Evolutionary conservation across 1,140 invertebrate genomes (phyloP).

Genomic region (Aphelenchoides avenae): DNA sequence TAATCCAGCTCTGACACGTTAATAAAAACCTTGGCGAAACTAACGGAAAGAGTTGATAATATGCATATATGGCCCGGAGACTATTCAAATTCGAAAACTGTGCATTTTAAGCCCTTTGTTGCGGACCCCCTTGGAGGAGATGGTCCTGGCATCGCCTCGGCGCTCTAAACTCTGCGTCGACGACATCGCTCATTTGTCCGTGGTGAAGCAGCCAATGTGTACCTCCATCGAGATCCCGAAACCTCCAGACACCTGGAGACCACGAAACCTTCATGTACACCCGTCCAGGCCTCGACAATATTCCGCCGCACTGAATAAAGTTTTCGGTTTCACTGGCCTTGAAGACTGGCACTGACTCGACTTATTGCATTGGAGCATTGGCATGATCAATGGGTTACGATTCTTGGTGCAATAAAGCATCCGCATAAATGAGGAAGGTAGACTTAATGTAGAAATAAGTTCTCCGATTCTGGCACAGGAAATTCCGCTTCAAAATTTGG

Average conservation of each 20-base stretch:
- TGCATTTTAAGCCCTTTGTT: conserved; percentile 50
- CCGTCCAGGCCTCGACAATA: conserved; percentile 56
- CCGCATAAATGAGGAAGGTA: too few relatives aligned
- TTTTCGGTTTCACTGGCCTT: too few relatives aligned
- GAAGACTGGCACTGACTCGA: too few relatives aligned
- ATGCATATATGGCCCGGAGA: too few relatives aligned
- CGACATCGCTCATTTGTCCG: conserved; percentile 43
- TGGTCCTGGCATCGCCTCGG: conserved; percentile 31
- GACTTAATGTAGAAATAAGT: too few relatives aligned
- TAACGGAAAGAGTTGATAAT: not conserved
- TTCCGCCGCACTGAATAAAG: conserved; percentile 57
- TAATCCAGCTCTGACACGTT: conserved; percentile 47
- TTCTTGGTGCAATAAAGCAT: too few relatives aligned
- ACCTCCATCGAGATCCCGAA: conserved; percentile 43
- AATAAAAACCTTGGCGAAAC: too few relatives aligned
- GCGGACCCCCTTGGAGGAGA: conserved; percentile 50
- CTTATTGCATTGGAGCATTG: too few relatives aligned
- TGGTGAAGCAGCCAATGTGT: conserved; percentile 21
- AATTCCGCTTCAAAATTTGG: too few relatives aligned
- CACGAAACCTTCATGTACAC: conserved; percentile 50
- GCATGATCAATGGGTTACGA: too few relatives aligned
- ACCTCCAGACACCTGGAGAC: conserved; percentile 42
- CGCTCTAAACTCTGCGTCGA: conserved; percentile 32
- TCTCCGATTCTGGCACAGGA: too few relatives aligned
- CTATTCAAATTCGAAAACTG: too few relatives aligned